Evolutionary conservation across 1,140 invertebrate species (phyloP).

Genomic region (Camponotus vicinus): DNA sequence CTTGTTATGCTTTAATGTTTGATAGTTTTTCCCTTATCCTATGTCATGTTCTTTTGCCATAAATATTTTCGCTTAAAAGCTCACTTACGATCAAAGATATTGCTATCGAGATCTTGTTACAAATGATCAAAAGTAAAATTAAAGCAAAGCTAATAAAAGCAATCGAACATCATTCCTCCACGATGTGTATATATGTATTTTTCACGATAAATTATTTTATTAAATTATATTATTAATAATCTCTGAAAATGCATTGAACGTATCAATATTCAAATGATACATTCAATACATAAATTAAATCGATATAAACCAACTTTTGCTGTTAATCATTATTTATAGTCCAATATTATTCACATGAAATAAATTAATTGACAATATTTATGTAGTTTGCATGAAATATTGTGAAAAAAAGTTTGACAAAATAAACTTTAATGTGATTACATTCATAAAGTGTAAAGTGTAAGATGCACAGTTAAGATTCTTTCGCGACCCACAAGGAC

Average conservation of each 20-base stretch:
- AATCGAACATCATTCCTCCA: neutral
- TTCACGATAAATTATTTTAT: neutral
- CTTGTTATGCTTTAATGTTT: slow-evolving; percentile 5
- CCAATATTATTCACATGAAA: neutral
- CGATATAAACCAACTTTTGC: slow-evolving; percentile 6
- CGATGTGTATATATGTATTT: neutral
- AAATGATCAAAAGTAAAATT: slow-evolving; percentile 5
- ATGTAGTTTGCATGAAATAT: neutral
- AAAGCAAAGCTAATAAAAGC: neutral
- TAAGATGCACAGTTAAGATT: slow-evolving; percentile 57
- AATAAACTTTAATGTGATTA: neutral
- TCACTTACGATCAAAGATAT: slow-evolving; percentile 47
- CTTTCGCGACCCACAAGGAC: slow-evolving; percentile 72
- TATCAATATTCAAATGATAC: neutral
- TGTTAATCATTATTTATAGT: slow-evolving; percentile 1
- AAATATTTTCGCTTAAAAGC: slow-evolving; percentile 25
- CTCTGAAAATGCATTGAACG: neutral
- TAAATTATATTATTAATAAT: slow-evolving; percentile 5
- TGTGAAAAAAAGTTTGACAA: neutral
- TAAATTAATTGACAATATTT: neutral
- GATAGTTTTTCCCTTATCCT: slow-evolving; percentile 7
- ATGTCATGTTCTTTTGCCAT: neutral
- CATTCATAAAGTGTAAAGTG: neutral
- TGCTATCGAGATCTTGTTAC: neutral
- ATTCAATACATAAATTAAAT: neutral